These are phyloP conservation scores for Lepidonotus clava DNA, from an alignment of 2,888 invertebrate genomes.

Conservation along the genomic window DNA sequence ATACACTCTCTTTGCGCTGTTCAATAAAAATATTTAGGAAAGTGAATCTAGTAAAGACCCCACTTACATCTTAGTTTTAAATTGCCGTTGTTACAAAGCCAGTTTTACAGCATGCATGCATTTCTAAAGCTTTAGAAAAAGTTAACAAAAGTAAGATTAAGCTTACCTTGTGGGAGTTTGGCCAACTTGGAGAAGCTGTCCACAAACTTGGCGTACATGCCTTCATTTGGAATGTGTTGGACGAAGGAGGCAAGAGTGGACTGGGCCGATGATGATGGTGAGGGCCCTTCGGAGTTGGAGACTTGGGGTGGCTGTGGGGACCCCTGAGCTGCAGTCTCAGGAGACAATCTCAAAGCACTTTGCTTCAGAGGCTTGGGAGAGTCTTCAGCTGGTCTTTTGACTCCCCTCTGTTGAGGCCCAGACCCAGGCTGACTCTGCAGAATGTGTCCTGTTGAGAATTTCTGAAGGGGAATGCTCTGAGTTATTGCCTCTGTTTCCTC, in stretches of 20 bases:
- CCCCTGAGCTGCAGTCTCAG: neutral
- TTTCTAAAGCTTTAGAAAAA: no score
- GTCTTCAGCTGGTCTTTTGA: neutral
- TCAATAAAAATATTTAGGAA: no score
- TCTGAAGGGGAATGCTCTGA: slow-evolving; percentile 84
- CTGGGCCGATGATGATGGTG: no score
- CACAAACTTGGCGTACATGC: slow-evolving; percentile 56
- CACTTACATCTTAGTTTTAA: no score
- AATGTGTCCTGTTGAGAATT: slow-evolving; percentile 85
- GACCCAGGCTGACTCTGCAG: slow-evolving; percentile 55
- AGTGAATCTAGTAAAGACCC: no score
- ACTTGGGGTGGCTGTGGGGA: neutral
- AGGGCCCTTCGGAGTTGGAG: neutral
- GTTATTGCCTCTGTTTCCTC: slow-evolving; percentile 87
- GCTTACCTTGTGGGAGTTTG: slow-evolving; percentile 55
- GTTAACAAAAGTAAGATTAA: no score
- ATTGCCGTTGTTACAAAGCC: no score
- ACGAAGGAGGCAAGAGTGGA: slow-evolving; percentile 9
- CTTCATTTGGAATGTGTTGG: slow-evolving; percentile 42
- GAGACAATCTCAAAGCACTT: no score
- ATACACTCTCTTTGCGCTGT: no score
- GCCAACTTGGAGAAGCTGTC: slow-evolving; percentile 52
- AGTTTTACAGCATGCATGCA: no score
- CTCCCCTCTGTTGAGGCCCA: neutral
- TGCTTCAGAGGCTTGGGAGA: no score